Evolutionary conservation across 37 sponge, comb jelly and placozoan species (phyloP).

Genomic region (Agelas oroides): DNA sequence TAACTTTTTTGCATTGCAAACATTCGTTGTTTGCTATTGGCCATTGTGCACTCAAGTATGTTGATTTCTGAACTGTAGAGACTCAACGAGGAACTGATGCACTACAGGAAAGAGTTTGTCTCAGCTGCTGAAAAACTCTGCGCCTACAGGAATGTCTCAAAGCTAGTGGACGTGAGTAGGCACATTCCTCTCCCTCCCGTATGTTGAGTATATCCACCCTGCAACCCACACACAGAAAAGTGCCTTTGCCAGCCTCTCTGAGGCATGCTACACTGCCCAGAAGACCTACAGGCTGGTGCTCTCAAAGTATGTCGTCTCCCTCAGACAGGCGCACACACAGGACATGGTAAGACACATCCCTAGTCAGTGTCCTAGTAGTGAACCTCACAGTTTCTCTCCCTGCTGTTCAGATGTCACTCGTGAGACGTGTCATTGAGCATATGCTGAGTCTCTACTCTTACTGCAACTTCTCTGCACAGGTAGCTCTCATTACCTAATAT

Average conservation of each 20-base stretch:
- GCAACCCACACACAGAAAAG: neutral
- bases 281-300: conserved; percentile 73
- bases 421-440: conserved; percentile 64
- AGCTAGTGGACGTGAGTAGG: conserved; percentile 59
- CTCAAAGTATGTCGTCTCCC: conserved; percentile 66
- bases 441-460: conserved; percentile 73
- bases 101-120: conserved; percentile 50
- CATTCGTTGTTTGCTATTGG: too few species aligned
- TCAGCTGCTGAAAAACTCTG: conserved; percentile 60
- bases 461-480: conserved; percentile 62
- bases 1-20: too few species aligned
- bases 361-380: too few species aligned
- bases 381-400: too few species aligned
- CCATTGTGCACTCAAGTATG: too few species aligned
- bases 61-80: conserved; percentile 32
- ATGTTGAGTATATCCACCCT: neutral
- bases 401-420: conserved; percentile 38
- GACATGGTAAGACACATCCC: conserved; percentile 84
- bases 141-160: conserved; percentile 56
- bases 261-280: conserved; percentile 60
- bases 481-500: neutral
- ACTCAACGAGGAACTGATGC: conserved; percentile 52
- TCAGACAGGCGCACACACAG: conserved; percentile 71
- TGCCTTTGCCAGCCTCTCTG: conserved; percentile 33
- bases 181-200: too few species aligned